Evolutionary conservation across 2,888 invertebrate genomes (phyloP), one percentile per base, ranked within the genome.

Genomic region (Chaetogeoica ovagalla): DNA sequence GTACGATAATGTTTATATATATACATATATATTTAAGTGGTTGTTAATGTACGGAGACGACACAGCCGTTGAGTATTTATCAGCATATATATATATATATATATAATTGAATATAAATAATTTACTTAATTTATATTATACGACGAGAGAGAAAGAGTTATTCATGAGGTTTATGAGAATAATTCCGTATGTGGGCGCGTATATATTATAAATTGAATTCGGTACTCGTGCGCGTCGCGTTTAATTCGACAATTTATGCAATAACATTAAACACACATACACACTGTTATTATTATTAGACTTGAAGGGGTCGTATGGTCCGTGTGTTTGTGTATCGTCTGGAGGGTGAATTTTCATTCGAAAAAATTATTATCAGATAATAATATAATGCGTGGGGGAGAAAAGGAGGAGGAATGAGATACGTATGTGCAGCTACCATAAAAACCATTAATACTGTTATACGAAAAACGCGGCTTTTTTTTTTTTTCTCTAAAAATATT

Each of bases 231-330:
- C 43, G 48, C 62, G 30, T 19, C 9, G 43, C 2, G 39, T 60
- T 73, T 65, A 74, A 65, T 55, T 65, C 57, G 55, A 65, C 65
- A 39, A 57, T 66, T 75, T 66, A 75, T 57, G 74, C 74, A 19
- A 55, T 30, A 9, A 30, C 30, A 30, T 30, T 9, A 9, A 7
- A 9, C 39, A 19, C 19, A 37, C 43, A 6, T 19, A 17, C 23
- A 68, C 48, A 48, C 48, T 52, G 3, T 13, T 3, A 30, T 13
- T 23, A 60, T 68, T 30, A 52, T 68, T 17, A 66, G 30, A 30
- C 30, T 1, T 15, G 68, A 3, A 13, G 19, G 19, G 48, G 11
- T 48, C 48, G 48, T 15, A 48, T 57, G 19, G 57, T 39, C 19
- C 11, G 60, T 23, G 1, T 43, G 2, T 23, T 68, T 3, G 11